phyloP scores from a whole-genome alignment of 2,797 vertebrate species.

The Galaxias olidus region DNA sequence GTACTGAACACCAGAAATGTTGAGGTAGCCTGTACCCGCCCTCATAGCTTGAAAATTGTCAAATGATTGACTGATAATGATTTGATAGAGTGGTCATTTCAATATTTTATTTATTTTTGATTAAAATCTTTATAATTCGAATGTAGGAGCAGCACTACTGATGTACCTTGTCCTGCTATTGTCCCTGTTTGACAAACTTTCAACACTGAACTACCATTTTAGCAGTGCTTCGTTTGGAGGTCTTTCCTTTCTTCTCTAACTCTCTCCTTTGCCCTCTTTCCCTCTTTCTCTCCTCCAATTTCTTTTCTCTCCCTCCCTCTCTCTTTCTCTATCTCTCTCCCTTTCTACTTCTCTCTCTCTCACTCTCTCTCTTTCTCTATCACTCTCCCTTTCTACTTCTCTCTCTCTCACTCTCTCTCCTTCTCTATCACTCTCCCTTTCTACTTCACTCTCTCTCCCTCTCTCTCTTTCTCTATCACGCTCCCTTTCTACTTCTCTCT shows the following conservation, averaged over 20 bases:
- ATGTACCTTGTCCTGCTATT: too few species aligned
- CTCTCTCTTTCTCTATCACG: neutral
- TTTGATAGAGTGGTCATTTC: too few species aligned
- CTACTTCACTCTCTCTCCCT: neutral
- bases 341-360: neutral
- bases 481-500: neutral
- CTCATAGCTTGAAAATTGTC: too few species aligned
- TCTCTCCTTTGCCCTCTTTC: slow-evolving; percentile 12
- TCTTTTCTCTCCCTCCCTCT: neutral
- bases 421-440: neutral
- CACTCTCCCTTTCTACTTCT: slow-evolving; percentile 3
- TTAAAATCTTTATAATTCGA: too few species aligned
- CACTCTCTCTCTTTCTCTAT: neutral
- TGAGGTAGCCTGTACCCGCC: slow-evolving; percentile 66
- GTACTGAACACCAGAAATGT: too few species aligned
- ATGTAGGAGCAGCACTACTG: too few species aligned
- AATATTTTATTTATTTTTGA: too few species aligned
- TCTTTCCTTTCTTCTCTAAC: slow-evolving; percentile 4
- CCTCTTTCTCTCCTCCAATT: neutral
- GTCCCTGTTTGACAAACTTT: too few species aligned
- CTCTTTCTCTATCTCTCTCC: neutral
- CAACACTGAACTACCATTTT: too few species aligned
- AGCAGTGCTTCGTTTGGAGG: neutral
- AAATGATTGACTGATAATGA: too few species aligned
- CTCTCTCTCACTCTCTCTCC: neutral